These are phyloP conservation scores for Colletes latitarsis DNA, from an alignment of 1,140 invertebrate genomes.

Conservation along the genomic window DNA sequence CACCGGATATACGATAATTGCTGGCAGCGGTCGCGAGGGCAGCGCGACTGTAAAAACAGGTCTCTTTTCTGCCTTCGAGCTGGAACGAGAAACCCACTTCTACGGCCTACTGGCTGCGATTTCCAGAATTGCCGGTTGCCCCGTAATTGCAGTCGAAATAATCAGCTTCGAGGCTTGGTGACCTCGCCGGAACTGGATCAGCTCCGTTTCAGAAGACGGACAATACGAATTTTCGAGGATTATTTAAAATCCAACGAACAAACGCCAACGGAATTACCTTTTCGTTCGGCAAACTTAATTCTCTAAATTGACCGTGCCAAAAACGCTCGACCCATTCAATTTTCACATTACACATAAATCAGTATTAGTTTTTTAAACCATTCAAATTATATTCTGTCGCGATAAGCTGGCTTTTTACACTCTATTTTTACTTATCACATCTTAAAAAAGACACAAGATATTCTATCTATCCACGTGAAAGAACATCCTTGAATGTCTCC, in stretches of 20 bases:
- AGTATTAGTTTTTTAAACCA: no score
- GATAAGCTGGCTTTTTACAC: no score
- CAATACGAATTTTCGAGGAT: neutral
- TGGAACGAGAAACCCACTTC: constrained; percentile 9
- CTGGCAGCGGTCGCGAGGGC: constrained; percentile 43
- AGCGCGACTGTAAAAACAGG: constrained; percentile 55
- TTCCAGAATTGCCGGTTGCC: constrained; percentile 38
- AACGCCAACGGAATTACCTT: neutral
- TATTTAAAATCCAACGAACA: neutral
- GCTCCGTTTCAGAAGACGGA: neutral
- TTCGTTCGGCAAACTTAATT: neutral
- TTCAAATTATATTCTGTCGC: no score
- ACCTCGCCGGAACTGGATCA: neutral
- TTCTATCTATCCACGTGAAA: no score
- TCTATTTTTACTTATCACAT: no score
- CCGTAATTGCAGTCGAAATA: constrained; percentile 49
- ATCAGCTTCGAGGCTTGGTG: constrained; percentile 22
- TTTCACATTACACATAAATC: no score
- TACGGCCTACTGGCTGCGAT: constrained; percentile 12
- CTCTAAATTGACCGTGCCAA: no score
- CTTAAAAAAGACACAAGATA: no score
- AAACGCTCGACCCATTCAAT: no score
- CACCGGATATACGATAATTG: constrained; percentile 66
- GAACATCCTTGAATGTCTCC: no score
- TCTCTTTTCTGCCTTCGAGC: neutral